Percentiles rank a stretch among this genome's conserved stretches.
phyloP scores from a whole-genome alignment of 2,888 invertebrate genomes.

The Synergus laeviventris region DNA sequence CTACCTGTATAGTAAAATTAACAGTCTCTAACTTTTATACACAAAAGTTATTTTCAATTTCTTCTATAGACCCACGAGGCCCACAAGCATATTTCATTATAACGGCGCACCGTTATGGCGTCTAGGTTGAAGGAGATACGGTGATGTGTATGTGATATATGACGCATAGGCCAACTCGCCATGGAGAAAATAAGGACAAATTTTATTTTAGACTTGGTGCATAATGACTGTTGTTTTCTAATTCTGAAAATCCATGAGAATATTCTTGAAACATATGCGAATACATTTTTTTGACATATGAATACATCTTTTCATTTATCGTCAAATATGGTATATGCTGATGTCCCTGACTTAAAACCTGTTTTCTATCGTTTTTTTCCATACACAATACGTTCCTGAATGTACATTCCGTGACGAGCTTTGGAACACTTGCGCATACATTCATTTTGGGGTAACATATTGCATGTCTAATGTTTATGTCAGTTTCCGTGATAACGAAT shows the following conservation, averaged over 20 bases:
- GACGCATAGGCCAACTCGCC: background rate
- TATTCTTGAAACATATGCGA: too few relatives aligned
- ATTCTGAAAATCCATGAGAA: too few relatives aligned
- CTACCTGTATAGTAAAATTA: too few relatives aligned
- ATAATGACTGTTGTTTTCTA: background rate
- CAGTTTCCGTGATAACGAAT: background rate
- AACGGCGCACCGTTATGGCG: conserved; percentile 10
- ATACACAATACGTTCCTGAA: background rate
- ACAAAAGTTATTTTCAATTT: background rate
- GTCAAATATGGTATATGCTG: too few relatives aligned
- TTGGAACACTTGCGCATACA: background rate
- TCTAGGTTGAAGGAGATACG: background rate
- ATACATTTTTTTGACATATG: too few relatives aligned
- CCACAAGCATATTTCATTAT: background rate
- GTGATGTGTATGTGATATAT: background rate
- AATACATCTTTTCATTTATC: background rate
- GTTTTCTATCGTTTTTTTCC: background rate
- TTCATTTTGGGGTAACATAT: background rate
- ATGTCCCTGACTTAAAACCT: background rate
- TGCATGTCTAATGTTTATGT: background rate
- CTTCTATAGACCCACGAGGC: background rate
- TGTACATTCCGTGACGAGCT: background rate
- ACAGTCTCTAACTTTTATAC: background rate
- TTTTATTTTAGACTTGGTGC: background rate
- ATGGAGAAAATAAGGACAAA: background rate